These are phyloP conservation scores for Helogale parvula DNA, from an alignment of 2,113 vertebrate species.

Conservation along the genomic window DNA sequence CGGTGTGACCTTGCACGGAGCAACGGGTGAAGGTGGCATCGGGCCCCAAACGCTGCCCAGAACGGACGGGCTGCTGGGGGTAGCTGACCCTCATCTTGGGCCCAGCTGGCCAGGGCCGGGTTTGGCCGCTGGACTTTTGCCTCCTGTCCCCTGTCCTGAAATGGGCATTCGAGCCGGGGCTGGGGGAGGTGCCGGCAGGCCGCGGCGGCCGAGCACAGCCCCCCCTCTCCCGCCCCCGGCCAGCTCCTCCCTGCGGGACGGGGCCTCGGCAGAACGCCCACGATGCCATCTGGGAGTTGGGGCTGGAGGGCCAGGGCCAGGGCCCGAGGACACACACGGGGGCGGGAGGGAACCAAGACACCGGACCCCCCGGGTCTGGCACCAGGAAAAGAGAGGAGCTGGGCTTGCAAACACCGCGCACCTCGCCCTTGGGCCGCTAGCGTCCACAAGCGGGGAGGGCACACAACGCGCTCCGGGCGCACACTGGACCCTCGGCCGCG, in stretches of 20 bases:
- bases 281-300: neutral
- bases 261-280: neutral
- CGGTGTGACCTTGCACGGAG: neutral
- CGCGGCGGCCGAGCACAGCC: neutral
- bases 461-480: accelerated
- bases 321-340: neutral
- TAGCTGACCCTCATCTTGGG: constrained; percentile 1
- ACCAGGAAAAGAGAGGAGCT: neutral
- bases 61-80: accelerated
- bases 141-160: neutral
- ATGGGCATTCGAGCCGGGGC: accelerated
- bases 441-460: accelerated
- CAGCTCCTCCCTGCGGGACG: neutral
- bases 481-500: accelerated
- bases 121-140: constrained; percentile 15
- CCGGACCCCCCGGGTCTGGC: neutral
- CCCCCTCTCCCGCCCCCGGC: too few species aligned
- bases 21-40: neutral
- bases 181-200: neutral
- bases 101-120: neutral
- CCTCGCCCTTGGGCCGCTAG: accelerated
- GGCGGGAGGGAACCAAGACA: neutral
- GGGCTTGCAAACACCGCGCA: accelerated
- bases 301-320: neutral
- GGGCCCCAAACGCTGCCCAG: neutral